These are phyloP conservation scores for Phaenicophaeus curvirostris DNA, from an alignment of 2,797 vertebrate species.

Conservation along the genomic window DNA sequence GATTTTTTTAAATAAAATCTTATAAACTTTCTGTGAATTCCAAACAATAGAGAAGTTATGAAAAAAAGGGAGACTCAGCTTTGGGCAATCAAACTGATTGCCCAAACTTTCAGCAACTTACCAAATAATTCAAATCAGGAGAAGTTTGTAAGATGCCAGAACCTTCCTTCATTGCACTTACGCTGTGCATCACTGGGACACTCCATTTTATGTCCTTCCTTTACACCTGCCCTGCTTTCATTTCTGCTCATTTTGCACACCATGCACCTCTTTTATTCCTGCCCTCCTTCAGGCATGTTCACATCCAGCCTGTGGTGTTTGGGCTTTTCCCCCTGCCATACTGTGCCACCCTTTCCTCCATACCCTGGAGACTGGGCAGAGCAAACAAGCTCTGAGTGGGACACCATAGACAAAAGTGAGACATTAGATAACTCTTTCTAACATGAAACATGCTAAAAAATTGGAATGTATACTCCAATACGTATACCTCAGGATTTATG, in stretches of 20 bases:
- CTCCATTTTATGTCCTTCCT: not conserved
- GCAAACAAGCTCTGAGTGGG: not conserved
- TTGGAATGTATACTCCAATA: rapidly evolving
- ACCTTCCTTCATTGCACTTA: not conserved
- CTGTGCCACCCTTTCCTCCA: not conserved
- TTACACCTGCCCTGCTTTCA: not conserved
- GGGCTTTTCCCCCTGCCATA: not conserved
- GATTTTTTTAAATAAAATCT: not conserved
- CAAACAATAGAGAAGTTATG: not conserved
- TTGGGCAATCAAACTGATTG: not conserved
- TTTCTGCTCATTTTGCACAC: rapidly evolving
- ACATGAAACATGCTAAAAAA: not conserved
- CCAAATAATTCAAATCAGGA: not conserved
- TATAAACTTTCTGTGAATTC: not conserved
- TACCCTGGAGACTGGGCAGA: not conserved
- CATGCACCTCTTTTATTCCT: not conserved
- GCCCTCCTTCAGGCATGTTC: not conserved
- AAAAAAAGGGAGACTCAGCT: constrained; percentile 2
- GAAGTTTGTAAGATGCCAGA: not conserved
- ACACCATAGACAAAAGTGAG: not conserved
- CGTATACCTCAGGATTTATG: rapidly evolving
- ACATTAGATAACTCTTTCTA: not conserved
- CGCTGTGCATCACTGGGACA: rapidly evolving
- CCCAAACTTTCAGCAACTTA: not conserved
- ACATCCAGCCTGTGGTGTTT: not conserved